These are phyloP conservation scores for Silurus lanzhouensis DNA, from an alignment of 2,797 vertebrate genomes.

Conservation along the genomic window DNA sequence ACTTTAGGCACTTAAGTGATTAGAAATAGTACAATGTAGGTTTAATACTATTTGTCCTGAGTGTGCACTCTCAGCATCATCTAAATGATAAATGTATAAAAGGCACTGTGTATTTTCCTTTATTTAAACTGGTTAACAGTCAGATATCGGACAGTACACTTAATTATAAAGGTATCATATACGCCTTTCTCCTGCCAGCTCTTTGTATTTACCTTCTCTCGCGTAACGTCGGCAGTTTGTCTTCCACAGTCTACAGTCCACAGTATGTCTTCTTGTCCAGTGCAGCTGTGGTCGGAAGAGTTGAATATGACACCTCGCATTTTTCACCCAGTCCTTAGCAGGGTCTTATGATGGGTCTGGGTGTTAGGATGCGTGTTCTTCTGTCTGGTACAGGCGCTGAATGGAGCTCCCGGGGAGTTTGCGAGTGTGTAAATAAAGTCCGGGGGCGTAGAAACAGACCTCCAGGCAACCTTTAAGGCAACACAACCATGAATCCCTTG, in stretches of 20 bases:
- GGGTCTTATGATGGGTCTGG: not conserved
- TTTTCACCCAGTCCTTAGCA: not conserved
- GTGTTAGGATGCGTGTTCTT: not conserved
- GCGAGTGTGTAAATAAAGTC: not conserved
- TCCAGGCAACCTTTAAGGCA: not conserved
- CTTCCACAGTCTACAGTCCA: too few relatives aligned
- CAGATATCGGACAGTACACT: not conserved
- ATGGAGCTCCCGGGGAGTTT: not conserved
- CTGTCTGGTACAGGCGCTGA: not conserved
- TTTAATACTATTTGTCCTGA: too few relatives aligned
- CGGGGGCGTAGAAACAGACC: constrained; percentile 25
- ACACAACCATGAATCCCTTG: not conserved
- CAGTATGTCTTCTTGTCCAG: not conserved
- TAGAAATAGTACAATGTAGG: not conserved
- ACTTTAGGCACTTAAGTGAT: not conserved
- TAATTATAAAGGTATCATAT: not conserved
- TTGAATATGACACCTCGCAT: not conserved
- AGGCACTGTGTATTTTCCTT: not conserved
- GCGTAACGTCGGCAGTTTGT: not conserved
- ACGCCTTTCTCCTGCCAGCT: too few relatives aligned
- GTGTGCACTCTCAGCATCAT: too few relatives aligned
- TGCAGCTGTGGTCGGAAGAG: not conserved
- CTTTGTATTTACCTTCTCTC: constrained; percentile 23
- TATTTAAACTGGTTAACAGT: not conserved
- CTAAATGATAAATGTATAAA: not conserved